Evolutionary conservation across 1,140 invertebrate genomes (phyloP).

Genomic region (Phymastichus coffea): DNA sequence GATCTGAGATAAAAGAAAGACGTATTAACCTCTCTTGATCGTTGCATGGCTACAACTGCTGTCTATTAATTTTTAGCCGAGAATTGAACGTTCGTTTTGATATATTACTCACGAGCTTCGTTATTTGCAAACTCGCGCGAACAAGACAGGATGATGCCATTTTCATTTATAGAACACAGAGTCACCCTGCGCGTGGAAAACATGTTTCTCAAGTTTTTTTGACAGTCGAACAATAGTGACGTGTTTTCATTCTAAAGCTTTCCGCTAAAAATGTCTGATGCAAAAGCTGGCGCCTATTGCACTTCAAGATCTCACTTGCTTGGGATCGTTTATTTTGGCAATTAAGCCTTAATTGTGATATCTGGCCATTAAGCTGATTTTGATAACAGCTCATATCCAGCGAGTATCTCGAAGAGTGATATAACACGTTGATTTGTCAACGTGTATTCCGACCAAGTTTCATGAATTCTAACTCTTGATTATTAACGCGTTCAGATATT

Average conservation of each 20-base stretch:
- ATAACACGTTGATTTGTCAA: not conserved
- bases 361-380: too few species aligned
- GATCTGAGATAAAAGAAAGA: too few species aligned
- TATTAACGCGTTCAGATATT: too few species aligned
- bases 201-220: conserved; percentile 9
- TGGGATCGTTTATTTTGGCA: not conserved
- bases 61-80: too few species aligned
- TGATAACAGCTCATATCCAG: not conserved
- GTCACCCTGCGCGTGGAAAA: not conserved
- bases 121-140: too few species aligned
- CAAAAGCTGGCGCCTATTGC: conserved; percentile 21
- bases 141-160: conserved; percentile 12
- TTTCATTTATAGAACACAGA: not conserved
- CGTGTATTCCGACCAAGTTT: too few species aligned
- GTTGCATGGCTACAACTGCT: too few species aligned
- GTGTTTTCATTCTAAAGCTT: not conserved
- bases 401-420: not conserved
- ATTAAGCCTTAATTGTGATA: conserved; percentile 4
- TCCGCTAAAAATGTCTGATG: conserved; percentile 8
- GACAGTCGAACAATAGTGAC: too few species aligned
- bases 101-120: too few species aligned
- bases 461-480: too few species aligned
- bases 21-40: too few species aligned
- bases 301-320: not conserved
- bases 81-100: too few species aligned